Percentiles rank a stretch among this genome's conserved stretches.
Evolutionary conservation across 2,797 vertebrate species (phyloP).

Genomic region (Pangasius djambal): DNA sequence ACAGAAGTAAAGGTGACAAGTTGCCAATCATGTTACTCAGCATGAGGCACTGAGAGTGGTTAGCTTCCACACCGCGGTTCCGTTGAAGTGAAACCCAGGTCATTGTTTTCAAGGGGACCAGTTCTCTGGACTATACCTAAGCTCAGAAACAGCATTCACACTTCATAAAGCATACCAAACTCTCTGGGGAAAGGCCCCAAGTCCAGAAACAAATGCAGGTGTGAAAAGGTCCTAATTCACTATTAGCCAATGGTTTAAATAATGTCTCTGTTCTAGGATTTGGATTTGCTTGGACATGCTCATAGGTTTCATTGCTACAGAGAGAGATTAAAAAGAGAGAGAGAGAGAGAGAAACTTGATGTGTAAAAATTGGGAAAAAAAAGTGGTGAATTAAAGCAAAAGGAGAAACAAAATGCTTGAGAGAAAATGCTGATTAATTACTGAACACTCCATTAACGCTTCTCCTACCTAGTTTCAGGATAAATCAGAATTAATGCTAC

Average conservation of each 20-base stretch:
- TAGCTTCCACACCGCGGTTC: background rate
- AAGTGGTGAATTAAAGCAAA: background rate
- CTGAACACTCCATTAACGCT: slow-evolving; percentile 7
- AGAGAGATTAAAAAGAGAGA: background rate
- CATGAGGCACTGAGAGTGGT: background rate
- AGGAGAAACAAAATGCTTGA: slow-evolving; percentile 15
- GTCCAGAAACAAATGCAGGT: background rate
- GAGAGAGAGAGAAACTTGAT: background rate
- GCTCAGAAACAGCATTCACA: background rate
- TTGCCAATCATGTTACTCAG: background rate
- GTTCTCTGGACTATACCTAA: background rate
- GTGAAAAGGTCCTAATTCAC: background rate
- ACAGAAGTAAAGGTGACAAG: background rate
- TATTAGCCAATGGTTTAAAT: slow-evolving; percentile 65
- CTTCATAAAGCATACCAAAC: background rate
- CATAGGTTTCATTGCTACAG: background rate
- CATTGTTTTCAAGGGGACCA: background rate
- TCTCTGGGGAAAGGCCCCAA: background rate
- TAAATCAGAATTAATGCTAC: background rate
- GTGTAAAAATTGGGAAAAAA: background rate
- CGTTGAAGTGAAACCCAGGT: background rate
- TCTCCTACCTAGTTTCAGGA: slow-evolving; percentile 7
- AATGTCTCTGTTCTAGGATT: slow-evolving; percentile 62
- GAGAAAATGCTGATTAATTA: slow-evolving; percentile 13
- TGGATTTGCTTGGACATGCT: slow-evolving; percentile 65